phyloP scores from a whole-genome alignment of 2,797 vertebrate species.

The Sylvilagus floridanus region DNA sequence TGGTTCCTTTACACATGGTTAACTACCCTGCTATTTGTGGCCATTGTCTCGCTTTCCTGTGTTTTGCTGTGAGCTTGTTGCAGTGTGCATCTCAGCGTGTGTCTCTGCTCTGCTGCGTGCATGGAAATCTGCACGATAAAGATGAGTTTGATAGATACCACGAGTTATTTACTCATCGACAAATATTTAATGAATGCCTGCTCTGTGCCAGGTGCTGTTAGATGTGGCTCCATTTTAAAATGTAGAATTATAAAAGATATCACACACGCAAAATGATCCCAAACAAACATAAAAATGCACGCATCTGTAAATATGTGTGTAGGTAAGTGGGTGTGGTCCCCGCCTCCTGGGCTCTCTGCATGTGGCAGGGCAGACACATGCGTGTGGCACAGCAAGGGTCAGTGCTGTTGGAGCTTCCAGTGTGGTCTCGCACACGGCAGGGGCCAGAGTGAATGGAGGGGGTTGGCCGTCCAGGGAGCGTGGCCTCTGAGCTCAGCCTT shows the following conservation, averaged over 20 bases:
- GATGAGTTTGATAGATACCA: not conserved
- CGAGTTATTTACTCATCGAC: not conserved
- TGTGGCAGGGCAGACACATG: not conserved
- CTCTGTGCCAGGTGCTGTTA: not conserved
- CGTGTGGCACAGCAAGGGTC: not conserved
- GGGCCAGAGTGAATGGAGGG: not conserved
- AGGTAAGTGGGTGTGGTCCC: not conserved
- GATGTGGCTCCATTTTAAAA: slow-evolving; percentile 21
- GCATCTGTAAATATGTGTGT: rapidly evolving
- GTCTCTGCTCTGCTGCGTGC: not conserved
- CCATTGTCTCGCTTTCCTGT: not conserved
- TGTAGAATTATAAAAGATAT: not conserved
- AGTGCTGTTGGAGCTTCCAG: not conserved
- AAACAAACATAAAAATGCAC: not conserved
- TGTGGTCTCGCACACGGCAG: not conserved
- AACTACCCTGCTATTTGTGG: not conserved
- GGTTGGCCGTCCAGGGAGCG: not conserved
- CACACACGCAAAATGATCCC: not conserved
- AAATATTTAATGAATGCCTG: not conserved
- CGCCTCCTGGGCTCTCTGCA: not conserved
- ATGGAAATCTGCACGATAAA: not conserved
- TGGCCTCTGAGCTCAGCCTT: not conserved
- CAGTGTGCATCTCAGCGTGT: not conserved
- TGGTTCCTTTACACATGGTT: not conserved
- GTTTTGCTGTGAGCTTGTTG: not conserved